Evolutionary conservation across 2,888 invertebrate species (phyloP).

Genomic region (Rhimphoctona megacephalus): DNA sequence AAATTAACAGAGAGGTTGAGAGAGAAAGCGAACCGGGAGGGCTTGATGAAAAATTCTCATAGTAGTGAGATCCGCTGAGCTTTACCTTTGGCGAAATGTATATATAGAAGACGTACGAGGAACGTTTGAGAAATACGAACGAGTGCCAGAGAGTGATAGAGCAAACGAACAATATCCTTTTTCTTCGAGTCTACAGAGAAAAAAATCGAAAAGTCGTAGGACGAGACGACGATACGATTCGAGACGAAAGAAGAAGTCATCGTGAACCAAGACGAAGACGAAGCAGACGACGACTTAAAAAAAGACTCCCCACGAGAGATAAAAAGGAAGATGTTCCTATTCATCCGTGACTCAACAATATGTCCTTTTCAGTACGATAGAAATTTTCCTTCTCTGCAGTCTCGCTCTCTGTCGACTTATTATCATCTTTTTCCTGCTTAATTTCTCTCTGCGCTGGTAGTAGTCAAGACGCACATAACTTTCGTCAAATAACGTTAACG

Average conservation of each 20-base stretch:
- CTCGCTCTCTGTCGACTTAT: slow-evolving; percentile 11
- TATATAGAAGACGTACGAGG: slow-evolving; percentile 39
- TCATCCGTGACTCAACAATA: slow-evolving; percentile 81
- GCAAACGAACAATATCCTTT: slow-evolving; percentile 79
- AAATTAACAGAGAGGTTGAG: slow-evolving; percentile 1
- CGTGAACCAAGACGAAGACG: slow-evolving; percentile 48
- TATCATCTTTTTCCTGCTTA: not conserved
- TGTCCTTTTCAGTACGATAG: slow-evolving; percentile 78
- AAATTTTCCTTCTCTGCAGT: slow-evolving; percentile 43
- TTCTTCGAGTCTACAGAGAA: slow-evolving; percentile 78
- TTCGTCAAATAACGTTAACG: slow-evolving; percentile 41
- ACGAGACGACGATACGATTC: slow-evolving; percentile 49
- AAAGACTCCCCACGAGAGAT: slow-evolving; percentile 74
- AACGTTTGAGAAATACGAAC: slow-evolving; percentile 42
- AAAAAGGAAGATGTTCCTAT: slow-evolving; percentile 78
- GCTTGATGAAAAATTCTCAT: slow-evolving; percentile 66
- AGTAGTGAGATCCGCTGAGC: slow-evolving; percentile 55
- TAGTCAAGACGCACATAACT: slow-evolving; percentile 23
- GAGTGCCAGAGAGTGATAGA: slow-evolving; percentile 40
- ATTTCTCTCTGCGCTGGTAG: not conserved
- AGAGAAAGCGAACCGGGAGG: slow-evolving; percentile 46
- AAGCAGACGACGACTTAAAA: slow-evolving; percentile 62
- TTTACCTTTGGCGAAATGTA: slow-evolving; percentile 26
- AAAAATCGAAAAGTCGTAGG: slow-evolving; percentile 79
- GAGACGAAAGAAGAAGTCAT: slow-evolving; percentile 71